Percentiles rank a stretch among this genome's conserved stretches.
These are phyloP conservation scores for Channa maculata DNA, from an alignment of 2,113 vertebrate genomes.

Conservation along the genomic window DNA sequence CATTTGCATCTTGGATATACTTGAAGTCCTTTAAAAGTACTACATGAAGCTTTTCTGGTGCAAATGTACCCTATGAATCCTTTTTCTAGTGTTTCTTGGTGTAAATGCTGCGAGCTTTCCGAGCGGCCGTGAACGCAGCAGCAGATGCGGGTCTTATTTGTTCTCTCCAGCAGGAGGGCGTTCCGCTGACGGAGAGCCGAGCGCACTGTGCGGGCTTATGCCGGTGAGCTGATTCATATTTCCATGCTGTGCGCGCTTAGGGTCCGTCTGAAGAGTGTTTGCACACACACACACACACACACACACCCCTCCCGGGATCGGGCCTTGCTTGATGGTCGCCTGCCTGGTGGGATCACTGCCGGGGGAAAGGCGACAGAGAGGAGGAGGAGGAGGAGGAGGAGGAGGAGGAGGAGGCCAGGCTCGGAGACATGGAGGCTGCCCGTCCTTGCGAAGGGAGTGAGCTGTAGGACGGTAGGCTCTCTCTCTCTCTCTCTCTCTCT, in stretches of 20 bases:
- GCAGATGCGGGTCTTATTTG: constrained; percentile 69
- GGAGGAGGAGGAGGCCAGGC: constrained; percentile 40
- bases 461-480: constrained; percentile 64
- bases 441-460: constrained; percentile 60
- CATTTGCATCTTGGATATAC: too few species aligned
- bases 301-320: neutral
- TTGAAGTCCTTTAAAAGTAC: too few species aligned
- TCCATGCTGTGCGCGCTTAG: constrained; percentile 13
- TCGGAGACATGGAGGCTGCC: constrained; percentile 60
- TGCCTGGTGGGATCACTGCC: constrained; percentile 39
- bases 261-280: neutral
- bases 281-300: too few species aligned
- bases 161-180: constrained; percentile 70
- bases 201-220: constrained; percentile 22
- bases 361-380: constrained; percentile 34
- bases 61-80: too few species aligned
- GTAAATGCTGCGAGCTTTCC: constrained; percentile 14
- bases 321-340: constrained; percentile 43
- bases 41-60: too few species aligned
- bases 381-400: too few species aligned
- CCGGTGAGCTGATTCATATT: constrained; percentile 19
- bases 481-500: neutral
- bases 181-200: constrained; percentile 42
- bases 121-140: constrained; percentile 45
- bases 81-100: too few species aligned